Evolutionary conservation across 2,113 vertebrate genomes (phyloP).

Genomic region (Bombycilla garrulus): DNA sequence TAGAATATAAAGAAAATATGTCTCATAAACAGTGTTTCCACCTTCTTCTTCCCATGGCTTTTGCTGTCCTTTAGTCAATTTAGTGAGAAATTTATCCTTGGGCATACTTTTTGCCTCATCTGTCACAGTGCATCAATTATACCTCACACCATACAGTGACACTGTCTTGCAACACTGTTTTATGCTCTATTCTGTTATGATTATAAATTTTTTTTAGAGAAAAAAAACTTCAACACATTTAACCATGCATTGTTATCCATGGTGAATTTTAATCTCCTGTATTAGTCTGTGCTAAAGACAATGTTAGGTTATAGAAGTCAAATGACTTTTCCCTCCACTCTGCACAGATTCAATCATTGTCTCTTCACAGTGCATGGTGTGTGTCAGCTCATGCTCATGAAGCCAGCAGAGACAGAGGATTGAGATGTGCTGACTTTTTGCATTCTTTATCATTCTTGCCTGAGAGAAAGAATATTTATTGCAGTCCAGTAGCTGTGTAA

Average conservation of each 20-base stretch:
- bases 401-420: conserved; percentile 30
- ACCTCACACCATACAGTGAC: background rate
- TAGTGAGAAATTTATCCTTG: conserved; percentile 14
- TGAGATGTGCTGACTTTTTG: conserved; percentile 10
- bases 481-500: background rate
- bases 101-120: background rate
- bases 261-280: background rate
- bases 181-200: background rate
- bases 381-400: conserved; percentile 27
- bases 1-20: conserved; percentile 41
- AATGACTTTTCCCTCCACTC: background rate
- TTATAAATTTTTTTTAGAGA: background rate
- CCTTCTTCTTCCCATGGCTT: background rate
- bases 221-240: background rate
- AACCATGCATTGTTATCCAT: background rate
- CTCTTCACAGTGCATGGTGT: conserved; percentile 34
- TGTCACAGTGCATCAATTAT: conserved; percentile 29
- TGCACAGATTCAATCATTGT: background rate
- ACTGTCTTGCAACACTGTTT: background rate
- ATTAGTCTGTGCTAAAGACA: background rate
- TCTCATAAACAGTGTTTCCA: background rate
- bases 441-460: conserved; percentile 13
- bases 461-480: conserved; percentile 27
- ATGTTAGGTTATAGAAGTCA: background rate
- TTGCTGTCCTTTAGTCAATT: background rate